Conservation (phyloP, 2,113 vertebrate genomes). For the Pachycephala philippinensis region DNA sequence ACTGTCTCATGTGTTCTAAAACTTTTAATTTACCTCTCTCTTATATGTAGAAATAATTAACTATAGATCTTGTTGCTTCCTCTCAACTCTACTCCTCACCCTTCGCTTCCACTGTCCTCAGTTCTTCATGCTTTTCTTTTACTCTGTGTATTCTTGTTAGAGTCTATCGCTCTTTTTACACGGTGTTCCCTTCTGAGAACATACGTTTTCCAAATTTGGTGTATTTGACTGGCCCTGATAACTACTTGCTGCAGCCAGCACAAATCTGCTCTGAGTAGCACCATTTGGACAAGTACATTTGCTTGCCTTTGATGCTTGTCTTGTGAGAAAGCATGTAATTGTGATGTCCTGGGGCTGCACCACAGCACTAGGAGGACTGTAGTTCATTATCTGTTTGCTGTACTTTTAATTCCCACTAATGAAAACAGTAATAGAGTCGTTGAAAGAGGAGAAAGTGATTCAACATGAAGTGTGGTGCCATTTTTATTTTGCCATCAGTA, state of each 20-base stretch:
- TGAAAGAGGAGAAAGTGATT: not conserved
- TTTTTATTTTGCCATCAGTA: conserved; percentile 1
- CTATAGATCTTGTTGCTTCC: not conserved
- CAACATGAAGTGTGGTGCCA: not conserved
- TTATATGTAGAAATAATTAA: not conserved
- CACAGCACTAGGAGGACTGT: not conserved
- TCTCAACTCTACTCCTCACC: not conserved
- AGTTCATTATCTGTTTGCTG: conserved; percentile 1
- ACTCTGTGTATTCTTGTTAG: not conserved
- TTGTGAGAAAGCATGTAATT: not conserved
- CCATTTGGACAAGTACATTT: not conserved
- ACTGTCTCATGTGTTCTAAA: not conserved
- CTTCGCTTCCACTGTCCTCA: accelerated
- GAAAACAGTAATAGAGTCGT: not conserved
- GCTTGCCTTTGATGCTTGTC: not conserved
- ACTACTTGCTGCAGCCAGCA: not conserved
- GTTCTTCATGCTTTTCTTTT: not conserved
- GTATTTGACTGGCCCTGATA: not conserved
- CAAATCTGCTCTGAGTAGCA: not conserved
- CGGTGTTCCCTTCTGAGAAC: not conserved
- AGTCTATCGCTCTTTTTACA: not conserved
- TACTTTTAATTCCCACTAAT: conserved; percentile 31
- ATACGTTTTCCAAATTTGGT: not conserved
- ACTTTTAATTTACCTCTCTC: not conserved
- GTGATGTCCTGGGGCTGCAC: not conserved